phyloP scores from a whole-genome alignment of 2,113 vertebrate genomes.

The Entelurus aequoreus region DNA sequence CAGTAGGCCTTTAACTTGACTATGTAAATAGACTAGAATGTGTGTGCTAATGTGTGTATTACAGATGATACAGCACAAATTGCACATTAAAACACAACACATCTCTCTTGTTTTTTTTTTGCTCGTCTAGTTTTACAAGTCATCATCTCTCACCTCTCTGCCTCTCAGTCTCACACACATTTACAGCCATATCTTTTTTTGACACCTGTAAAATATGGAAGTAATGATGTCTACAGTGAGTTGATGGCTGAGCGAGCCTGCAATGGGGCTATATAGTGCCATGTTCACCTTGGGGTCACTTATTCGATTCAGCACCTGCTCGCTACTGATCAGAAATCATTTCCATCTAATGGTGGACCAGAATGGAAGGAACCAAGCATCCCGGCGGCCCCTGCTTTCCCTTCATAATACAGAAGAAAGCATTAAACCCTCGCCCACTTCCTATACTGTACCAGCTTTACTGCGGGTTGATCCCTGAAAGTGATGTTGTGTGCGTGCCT shows the following conservation, averaged over 20 bases:
- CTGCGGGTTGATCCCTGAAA: slow-evolving; percentile 7
- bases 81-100: neutral
- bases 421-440: slow-evolving; percentile 33
- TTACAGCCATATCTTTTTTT: slow-evolving; percentile 40
- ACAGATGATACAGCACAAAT: neutral
- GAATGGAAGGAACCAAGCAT: slow-evolving; percentile 20
- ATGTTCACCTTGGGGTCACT: slow-evolving; percentile 62
- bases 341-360: slow-evolving; percentile 47
- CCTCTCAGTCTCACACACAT: slow-evolving; percentile 6
- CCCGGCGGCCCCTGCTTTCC: slow-evolving; percentile 13
- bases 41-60: neutral
- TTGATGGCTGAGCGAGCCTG: slow-evolving; percentile 54
- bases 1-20: no score
- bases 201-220: slow-evolving; percentile 63
- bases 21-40: neutral
- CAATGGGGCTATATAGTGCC: slow-evolving; percentile 38
- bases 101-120: neutral
- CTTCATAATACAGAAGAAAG: slow-evolving; percentile 39
- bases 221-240: slow-evolving; percentile 58
- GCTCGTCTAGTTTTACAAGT: slow-evolving; percentile 11
- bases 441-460: slow-evolving; percentile 10
- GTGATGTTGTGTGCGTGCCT: slow-evolving; percentile 18
- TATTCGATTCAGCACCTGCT: slow-evolving; percentile 55
- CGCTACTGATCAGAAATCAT: slow-evolving; percentile 60
- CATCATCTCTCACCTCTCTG: slow-evolving; percentile 8